Evolutionary conservation across 2,797 vertebrate genomes (phyloP), one percentile per base, ranked within the genome.

Genomic region (Botia kubotai): DNA sequence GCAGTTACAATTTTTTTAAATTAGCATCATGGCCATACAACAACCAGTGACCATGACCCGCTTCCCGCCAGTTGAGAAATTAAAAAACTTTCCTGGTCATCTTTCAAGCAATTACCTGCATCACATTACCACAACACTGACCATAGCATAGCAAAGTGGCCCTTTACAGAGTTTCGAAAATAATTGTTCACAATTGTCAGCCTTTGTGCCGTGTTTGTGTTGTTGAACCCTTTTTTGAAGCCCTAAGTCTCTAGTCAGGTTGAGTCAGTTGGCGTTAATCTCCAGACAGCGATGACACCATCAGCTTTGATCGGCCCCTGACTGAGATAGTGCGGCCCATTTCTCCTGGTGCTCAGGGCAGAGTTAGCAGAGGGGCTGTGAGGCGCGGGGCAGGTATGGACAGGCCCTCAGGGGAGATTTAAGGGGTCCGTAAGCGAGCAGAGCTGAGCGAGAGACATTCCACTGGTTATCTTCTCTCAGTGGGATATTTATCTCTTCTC

Each of bases 381-480:
- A 77, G 78, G 74, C 73, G 74, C 69, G 26, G 60, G 72, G 43
- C 86, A 77, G 62, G 86, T 84, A 77, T 12, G 21, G 71, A 83
- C 86, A 86, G 75, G 84, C 69, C 72, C 48, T 11, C 46, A 26
- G 81, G 66, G 70, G 67, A 65, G 70, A 80, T 73, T 79, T 66
- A 77, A 77, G 17, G 63, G 66, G 65, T 74, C 72, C 72, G 63
- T 71, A 50, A 77, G 80, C 33, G 46, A 83, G 70, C 52, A 66
- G 75, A 66, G 73, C 60, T 60, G 68, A 77, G 79, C 23, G 58
- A 60, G 29, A 85, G 58, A 87, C 83, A 87, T 87, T 87, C 86
- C 86, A 72, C 84, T 69, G 81, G 79, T 86, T 87, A 86, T 87
- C 84, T 83, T 55, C 68, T 79, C 75, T 85, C 77, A 77, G 75